phyloP scores from a whole-genome alignment of 2,113 vertebrate species.

The Suricata suricatta region DNA sequence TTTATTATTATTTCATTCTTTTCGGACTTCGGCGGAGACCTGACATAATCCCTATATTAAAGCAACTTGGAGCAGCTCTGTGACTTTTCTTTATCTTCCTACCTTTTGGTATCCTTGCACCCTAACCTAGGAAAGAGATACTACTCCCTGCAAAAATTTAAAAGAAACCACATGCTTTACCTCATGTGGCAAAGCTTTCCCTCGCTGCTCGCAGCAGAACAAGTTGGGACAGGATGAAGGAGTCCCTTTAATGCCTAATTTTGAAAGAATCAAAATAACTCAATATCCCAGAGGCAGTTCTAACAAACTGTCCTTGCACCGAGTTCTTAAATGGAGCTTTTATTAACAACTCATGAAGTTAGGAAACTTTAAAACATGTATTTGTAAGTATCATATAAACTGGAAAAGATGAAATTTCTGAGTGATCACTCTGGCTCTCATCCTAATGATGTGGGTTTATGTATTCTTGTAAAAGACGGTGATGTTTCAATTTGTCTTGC shows the following conservation, averaged over 20 bases:
- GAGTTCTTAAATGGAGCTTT: slow-evolving; percentile 29
- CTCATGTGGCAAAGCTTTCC: not conserved
- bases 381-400: not conserved
- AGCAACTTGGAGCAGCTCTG: not conserved
- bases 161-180: not conserved
- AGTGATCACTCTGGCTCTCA: not conserved
- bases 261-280: slow-evolving; percentile 27
- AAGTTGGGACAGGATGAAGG: not conserved
- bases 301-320: not conserved
- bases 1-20: slow-evolving; percentile 17
- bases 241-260: not conserved
- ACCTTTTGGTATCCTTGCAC: not conserved
- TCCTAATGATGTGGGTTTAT: not conserved
- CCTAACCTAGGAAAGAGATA: not conserved
- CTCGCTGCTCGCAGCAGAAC: not conserved
- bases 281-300: not conserved
- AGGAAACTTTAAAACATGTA: slow-evolving; percentile 1
- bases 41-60: not conserved
- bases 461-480: not conserved
- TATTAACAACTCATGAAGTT: not conserved
- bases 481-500: not conserved
- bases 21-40: not conserved
- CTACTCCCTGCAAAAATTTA: not conserved
- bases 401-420: not conserved
- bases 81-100: not conserved